These are phyloP conservation scores for Scelioninae gen. 1 DNA, from an alignment of 2,888 invertebrate species.

Conservation along the genomic window DNA sequence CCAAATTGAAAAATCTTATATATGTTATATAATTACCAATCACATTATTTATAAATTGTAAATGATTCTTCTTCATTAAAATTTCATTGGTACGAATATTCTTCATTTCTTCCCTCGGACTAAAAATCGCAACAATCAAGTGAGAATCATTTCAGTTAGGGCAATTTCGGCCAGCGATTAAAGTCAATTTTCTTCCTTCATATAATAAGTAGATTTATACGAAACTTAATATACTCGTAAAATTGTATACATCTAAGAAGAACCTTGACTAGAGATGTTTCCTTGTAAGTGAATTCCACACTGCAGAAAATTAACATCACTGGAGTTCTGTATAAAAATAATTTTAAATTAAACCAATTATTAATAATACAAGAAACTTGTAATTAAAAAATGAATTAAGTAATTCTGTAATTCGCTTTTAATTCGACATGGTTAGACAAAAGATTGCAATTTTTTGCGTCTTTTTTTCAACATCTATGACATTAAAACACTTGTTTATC, in stretches of 20 bases:
- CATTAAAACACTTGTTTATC: not conserved
- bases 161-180: constrained; percentile 25
- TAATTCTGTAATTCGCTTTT: no score
- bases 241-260: constrained; percentile 39
- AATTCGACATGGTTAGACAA: no score
- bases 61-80: no score
- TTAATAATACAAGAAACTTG: not conserved
- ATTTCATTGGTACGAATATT: no score
- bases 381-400: not conserved
- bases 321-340: not conserved
- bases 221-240: constrained; percentile 49
- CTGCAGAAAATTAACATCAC: constrained; percentile 17
- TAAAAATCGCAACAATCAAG: not conserved
- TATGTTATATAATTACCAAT: no score
- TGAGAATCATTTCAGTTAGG: constrained; percentile 24
- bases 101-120: no score
- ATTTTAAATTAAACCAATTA: not conserved
- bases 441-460: no score
- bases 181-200: constrained; percentile 40
- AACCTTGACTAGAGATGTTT: constrained; percentile 28
- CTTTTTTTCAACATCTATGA: no score
- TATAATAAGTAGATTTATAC: constrained; percentile 36
- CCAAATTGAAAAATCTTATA: no score
- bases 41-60: no score
- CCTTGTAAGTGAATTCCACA: constrained; percentile 10